A percentile compares a stretch with the other conserved stretches of the same genome.
Evolutionary conservation across 2,888 invertebrate genomes (phyloP).

Genomic region (Latrodectus elegans): DNA sequence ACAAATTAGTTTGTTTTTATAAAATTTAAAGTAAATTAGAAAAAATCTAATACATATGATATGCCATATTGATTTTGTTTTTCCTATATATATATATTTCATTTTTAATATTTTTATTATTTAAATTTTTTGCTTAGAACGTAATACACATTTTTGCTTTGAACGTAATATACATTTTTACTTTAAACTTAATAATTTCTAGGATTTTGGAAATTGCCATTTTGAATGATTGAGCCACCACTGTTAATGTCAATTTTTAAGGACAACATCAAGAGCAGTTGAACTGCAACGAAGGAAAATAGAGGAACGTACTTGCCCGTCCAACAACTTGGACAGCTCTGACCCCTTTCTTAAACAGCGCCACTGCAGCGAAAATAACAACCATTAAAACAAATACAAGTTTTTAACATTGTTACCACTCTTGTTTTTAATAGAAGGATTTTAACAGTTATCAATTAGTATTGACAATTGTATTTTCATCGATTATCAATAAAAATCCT

Average conservation of each 20-base stretch:
- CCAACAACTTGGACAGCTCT: constrained; percentile 99
- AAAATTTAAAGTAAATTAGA: too few species aligned
- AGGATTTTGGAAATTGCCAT: too few species aligned
- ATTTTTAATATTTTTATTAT: too few species aligned
- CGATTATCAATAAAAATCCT: background rate
- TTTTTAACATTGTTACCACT: constrained; percentile 49
- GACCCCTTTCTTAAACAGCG: constrained; percentile 99
- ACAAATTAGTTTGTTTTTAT: too few species aligned
- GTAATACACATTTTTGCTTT: too few species aligned
- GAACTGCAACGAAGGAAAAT: constrained; percentile 41
- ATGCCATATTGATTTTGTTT: too few species aligned
- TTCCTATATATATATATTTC: too few species aligned
- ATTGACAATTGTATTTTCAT: background rate
- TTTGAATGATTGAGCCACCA: constrained; percentile 22
- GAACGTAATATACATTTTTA: too few species aligned
- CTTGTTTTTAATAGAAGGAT: constrained; percentile 26
- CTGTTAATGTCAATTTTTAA: constrained; percentile 25
- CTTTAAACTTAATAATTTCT: too few species aligned
- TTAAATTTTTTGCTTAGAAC: too few species aligned
- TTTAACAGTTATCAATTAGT: constrained; percentile 9
- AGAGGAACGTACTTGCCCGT: constrained; percentile 92
- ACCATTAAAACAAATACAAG: constrained; percentile 43
- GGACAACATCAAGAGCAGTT: constrained; percentile 51
- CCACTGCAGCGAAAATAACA: constrained; percentile 82
- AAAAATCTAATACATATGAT: too few species aligned